A percentile compares a stretch with the other conserved stretches of the same genome.
These are phyloP conservation scores for Ptychadena robeensis DNA, from an alignment of 2,797 vertebrate species.

Conservation along the genomic window DNA sequence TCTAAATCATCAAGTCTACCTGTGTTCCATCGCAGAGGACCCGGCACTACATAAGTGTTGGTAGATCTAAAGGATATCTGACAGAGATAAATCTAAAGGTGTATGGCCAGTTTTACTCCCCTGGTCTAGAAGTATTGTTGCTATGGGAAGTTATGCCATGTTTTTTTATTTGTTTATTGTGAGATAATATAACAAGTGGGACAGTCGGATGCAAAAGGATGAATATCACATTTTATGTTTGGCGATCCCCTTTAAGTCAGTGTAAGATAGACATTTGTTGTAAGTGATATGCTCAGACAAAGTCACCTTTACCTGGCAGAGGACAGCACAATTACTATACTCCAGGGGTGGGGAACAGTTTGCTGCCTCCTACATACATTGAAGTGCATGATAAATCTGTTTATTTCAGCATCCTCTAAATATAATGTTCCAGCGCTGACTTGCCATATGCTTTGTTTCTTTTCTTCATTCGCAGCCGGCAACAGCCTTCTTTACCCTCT, in stretches of 20 bases:
- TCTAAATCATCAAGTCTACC: no score
- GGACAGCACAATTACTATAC: background rate
- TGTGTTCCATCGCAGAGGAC: no score
- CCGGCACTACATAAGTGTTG: no score
- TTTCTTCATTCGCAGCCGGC: constrained; percentile 72
- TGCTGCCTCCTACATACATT: background rate
- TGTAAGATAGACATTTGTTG: background rate
- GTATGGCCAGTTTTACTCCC: no score
- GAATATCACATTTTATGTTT: no score
- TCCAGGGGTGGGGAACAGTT: constrained; percentile 12
- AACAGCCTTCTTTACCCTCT: constrained; percentile 73
- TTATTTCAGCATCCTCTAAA: constrained; percentile 30
- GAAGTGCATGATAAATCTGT: constrained; percentile 45
- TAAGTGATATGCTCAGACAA: background rate
- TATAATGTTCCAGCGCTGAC: constrained; percentile 12
- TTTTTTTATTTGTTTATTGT: no score
- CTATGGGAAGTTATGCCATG: no score
- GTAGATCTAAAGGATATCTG: no score
- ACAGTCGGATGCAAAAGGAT: no score
- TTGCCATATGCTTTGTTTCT: background rate
- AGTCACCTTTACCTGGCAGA: background rate
- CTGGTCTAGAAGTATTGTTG: no score
- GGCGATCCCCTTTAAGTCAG: background rate
- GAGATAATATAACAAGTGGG: no score
- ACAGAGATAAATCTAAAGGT: no score